phyloP scores from a whole-genome alignment of 1,140 invertebrate genomes.

The Stenopsyche tienmushanensis region DNA sequence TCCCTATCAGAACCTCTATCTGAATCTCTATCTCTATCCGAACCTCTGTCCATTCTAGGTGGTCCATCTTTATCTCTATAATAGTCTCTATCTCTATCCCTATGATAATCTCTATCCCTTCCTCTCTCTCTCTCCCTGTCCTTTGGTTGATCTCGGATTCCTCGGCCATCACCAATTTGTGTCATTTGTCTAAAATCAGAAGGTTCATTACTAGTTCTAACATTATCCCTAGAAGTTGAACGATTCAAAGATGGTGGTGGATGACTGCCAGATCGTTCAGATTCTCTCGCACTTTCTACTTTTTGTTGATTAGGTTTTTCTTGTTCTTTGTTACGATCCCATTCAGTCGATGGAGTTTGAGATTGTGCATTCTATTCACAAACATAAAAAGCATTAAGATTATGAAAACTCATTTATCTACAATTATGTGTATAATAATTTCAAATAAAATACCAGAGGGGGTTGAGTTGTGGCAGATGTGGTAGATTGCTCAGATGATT shows the following conservation, averaged over 20 bases:
- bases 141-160: slow-evolving; percentile 49
- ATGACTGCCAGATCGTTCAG: slow-evolving; percentile 42
- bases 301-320: neutral
- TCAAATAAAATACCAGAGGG: slow-evolving; percentile 43
- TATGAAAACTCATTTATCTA: neutral
- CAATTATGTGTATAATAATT: slow-evolving; percentile 11
- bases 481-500: slow-evolving; percentile 14
- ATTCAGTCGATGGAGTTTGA: slow-evolving; percentile 26
- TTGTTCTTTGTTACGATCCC: slow-evolving; percentile 21
- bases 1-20: slow-evolving; percentile 48
- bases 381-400: neutral
- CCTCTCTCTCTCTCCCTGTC: slow-evolving; percentile 48
- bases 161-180: slow-evolving; percentile 48
- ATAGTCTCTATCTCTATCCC: slow-evolving; percentile 50
- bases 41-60: slow-evolving; percentile 43
- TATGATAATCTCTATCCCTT: slow-evolving; percentile 43
- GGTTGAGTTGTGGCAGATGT: slow-evolving; percentile 41
- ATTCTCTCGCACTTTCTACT: slow-evolving; percentile 28
- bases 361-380: neutral
- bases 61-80: slow-evolving; percentile 49
- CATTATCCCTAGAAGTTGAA: slow-evolving; percentile 38
- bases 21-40: slow-evolving; percentile 50
- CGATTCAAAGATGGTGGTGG: slow-evolving; percentile 36
- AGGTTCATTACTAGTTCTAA: slow-evolving; percentile 30
- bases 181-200: slow-evolving; percentile 49